A percentile compares a stretch with the other conserved stretches of the same genome.
Conservation (phyloP, 64 coral and sea anemone species). For the Porites australiensis region DNA sequence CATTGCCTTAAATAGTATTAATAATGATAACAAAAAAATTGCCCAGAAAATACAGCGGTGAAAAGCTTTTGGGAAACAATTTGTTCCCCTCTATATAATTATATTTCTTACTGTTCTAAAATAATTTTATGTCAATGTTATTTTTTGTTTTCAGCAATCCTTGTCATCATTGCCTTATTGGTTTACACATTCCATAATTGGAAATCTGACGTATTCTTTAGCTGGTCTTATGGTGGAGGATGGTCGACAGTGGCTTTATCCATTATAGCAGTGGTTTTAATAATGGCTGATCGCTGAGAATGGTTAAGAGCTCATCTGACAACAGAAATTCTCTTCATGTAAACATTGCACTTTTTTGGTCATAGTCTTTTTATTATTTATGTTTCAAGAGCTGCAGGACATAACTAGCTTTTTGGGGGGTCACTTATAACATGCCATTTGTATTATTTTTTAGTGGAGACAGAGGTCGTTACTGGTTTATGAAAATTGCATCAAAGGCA, state of each 20-base stretch:
- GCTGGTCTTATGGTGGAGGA: conserved; percentile 95
- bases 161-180: conserved; percentile 90
- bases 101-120: not conserved
- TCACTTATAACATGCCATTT: no score
- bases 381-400: no score
- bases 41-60: no score
- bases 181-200: conserved; percentile 94
- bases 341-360: not conserved
- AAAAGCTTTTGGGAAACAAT: no score
- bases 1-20: no score
- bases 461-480: no score
- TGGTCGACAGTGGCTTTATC: conserved; percentile 96
- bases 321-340: not conserved
- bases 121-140: not conserved
- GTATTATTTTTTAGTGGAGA: no score
- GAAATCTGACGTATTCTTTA: conserved; percentile 90
- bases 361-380: no score
- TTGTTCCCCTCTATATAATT: no score
- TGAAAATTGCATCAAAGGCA: no score
- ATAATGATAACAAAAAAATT: no score
- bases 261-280: conserved; percentile 90
- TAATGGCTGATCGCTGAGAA: conserved; percentile 95
- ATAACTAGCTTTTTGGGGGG: no score
- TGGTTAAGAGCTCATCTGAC: not conserved
- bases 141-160: conserved; percentile 66